These are phyloP conservation scores for Orientallactaga bullata DNA, from an alignment of 2,113 vertebrate genomes.

Conservation along the genomic window DNA sequence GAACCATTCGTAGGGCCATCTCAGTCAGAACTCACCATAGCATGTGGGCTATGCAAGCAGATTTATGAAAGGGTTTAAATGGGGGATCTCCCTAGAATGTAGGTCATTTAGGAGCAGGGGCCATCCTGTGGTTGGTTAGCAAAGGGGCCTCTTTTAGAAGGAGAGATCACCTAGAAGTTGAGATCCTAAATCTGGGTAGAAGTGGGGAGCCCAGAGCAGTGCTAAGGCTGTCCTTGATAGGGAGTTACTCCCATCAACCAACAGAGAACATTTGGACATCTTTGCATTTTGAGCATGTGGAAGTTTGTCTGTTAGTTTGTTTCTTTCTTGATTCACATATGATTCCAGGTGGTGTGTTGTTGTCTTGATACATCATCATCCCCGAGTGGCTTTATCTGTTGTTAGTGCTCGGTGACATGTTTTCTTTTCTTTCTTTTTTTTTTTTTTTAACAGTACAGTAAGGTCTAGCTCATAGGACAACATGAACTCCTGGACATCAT, in stretches of 20 bases:
- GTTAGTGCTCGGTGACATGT: background rate
- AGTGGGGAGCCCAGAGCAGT: background rate
- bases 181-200: background rate
- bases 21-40: background rate
- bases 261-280: background rate
- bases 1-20: background rate
- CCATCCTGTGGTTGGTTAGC: background rate
- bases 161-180: background rate
- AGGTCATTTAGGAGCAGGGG: background rate
- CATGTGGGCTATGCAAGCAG: background rate
- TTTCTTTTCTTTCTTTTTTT: too few relatives aligned
- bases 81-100: background rate
- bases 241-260: background rate
- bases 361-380: background rate
- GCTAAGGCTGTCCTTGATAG: background rate
- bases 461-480: background rate
- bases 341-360: background rate
- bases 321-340: background rate
- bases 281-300: background rate
- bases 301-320: background rate
- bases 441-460: background rate
- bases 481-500: background rate
- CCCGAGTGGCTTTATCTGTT: background rate
- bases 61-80: constrained; percentile 1
- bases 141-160: constrained; percentile 7